Conservation (phyloP, 53 echinoderm and acorn worm genomes). For the Hippasteria phrygiana region DNA sequence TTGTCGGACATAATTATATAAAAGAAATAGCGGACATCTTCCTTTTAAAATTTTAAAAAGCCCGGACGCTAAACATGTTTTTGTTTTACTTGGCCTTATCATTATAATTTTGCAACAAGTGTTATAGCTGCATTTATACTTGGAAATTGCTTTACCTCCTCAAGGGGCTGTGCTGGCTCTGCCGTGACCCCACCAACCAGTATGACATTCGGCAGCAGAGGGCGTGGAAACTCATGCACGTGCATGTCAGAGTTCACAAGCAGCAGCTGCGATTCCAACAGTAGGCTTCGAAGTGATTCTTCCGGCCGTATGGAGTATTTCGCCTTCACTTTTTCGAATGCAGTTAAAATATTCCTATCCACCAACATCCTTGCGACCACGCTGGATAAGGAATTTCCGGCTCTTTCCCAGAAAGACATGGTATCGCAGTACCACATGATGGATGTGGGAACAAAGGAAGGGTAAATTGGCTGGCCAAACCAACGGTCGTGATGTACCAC, state of each 20-base stretch:
- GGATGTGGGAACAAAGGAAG: conserved; percentile 32
- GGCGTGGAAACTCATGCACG: conserved; percentile 36
- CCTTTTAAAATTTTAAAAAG: neutral
- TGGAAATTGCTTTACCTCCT: conserved; percentile 14
- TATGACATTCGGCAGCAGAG: conserved; percentile 46
- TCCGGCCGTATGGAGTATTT: conserved; percentile 14
- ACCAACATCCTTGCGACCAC: neutral
- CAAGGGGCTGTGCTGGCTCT: conserved; percentile 28
- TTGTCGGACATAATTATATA: too few relatives aligned
- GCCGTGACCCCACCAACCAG: conserved; percentile 51
- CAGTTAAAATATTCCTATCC: neutral
- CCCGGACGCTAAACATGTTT: too few relatives aligned
- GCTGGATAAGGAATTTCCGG: neutral
- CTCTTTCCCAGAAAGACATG: conserved; percentile 20
- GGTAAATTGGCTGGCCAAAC: conserved; percentile 14
- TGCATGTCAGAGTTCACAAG: conserved; percentile 27
- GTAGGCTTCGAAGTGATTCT: neutral
- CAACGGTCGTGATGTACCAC: conserved; percentile 13
- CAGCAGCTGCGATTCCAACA: conserved; percentile 1
- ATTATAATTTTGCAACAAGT: too few relatives aligned
- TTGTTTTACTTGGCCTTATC: too few relatives aligned
- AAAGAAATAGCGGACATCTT: too few relatives aligned
- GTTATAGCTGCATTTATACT: too few relatives aligned
- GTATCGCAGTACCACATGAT: conserved; percentile 9
- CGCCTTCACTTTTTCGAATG: conserved; percentile 19